Evolutionary conservation across 2,888 invertebrate genomes (phyloP).

Genomic region (Hirudinaria manillensis): DNA sequence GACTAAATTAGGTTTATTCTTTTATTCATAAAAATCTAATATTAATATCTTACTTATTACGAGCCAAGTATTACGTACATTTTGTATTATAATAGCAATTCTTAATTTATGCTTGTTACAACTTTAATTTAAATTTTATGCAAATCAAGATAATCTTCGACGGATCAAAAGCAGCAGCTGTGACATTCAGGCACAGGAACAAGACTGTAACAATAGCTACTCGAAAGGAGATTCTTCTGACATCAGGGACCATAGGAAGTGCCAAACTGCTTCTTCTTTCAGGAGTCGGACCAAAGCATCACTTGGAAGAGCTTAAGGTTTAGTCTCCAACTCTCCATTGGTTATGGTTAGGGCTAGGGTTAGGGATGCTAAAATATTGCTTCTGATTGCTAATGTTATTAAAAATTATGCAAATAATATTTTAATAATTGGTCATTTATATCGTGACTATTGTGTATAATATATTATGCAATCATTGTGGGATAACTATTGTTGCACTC

Average conservation of each 20-base stretch:
- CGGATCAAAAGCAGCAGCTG: constrained; percentile 39
- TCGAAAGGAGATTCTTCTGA: constrained; percentile 35
- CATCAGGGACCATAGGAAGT: constrained; percentile 40
- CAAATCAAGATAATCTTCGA: constrained; percentile 39
- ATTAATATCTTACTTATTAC: too few species aligned
- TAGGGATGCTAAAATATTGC: not conserved
- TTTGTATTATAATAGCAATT: too few species aligned
- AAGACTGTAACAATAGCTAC: constrained; percentile 1
- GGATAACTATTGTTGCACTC: too few species aligned
- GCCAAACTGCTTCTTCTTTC: constrained; percentile 41
- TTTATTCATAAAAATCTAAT: too few species aligned
- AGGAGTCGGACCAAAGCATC: constrained; percentile 40
- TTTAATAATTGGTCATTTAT: too few species aligned
- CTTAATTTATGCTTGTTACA: too few species aligned
- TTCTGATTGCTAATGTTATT: not conserved
- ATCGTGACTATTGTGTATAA: too few species aligned
- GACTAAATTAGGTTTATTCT: too few species aligned
- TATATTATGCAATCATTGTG: too few species aligned
- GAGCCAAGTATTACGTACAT: too few species aligned
- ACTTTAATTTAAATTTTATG: too few species aligned
- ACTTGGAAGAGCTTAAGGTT: constrained; percentile 39
- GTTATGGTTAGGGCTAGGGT: not conserved
- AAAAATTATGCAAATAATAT: too few species aligned
- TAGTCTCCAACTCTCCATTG: not conserved
- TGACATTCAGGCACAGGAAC: constrained; percentile 34